Conservation (phyloP, 2,888 invertebrate genomes). For the Merodon equestris region DNA sequence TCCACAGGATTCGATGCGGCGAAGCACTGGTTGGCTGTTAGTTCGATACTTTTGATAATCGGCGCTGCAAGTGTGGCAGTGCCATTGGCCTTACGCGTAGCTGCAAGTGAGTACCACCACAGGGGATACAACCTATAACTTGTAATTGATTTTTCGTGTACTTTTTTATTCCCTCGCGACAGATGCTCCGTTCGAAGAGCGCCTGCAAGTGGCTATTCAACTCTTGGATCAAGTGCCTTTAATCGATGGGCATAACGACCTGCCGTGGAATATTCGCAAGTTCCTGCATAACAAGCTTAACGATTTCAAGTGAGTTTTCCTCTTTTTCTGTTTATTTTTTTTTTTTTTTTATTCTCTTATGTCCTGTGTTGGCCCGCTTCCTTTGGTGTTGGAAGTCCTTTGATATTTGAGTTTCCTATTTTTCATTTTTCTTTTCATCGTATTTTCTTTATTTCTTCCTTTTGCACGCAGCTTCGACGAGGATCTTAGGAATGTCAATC, state of each 20-base stretch:
- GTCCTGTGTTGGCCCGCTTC: slow-evolving; percentile 12
- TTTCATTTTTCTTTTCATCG: slow-evolving; percentile 3
- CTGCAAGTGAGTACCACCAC: slow-evolving; percentile 80
- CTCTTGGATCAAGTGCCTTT: slow-evolving; percentile 88
- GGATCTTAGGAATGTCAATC: slow-evolving; percentile 84
- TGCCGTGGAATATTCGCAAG: slow-evolving; percentile 94
- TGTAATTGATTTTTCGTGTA: slow-evolving; percentile 35
- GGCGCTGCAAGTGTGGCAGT: slow-evolving; percentile 90
- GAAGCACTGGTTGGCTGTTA: slow-evolving; percentile 88
- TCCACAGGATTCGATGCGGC: slow-evolving; percentile 81
- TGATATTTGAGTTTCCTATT: slow-evolving; percentile 10
- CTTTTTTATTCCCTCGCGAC: slow-evolving; percentile 9
- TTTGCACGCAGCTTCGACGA: slow-evolving; percentile 81
- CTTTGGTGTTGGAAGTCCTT: slow-evolving; percentile 19
- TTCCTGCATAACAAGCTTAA: slow-evolving; percentile 93
- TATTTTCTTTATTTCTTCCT: slow-evolving; percentile 16
- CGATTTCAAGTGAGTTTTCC: slow-evolving; percentile 85
- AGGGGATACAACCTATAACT: slow-evolving; percentile 44
- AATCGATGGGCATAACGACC: slow-evolving; percentile 93
- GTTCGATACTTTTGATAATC: slow-evolving; percentile 86
- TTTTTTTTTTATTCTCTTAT: slow-evolving; percentile 8
- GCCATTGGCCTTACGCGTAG: slow-evolving; percentile 87
- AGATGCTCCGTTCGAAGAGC: slow-evolving; percentile 88
- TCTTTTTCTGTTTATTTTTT: too few relatives aligned
- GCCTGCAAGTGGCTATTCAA: slow-evolving; percentile 86